phyloP scores from a whole-genome alignment of 2,797 vertebrate species.

The Cossypha caffra region DNA sequence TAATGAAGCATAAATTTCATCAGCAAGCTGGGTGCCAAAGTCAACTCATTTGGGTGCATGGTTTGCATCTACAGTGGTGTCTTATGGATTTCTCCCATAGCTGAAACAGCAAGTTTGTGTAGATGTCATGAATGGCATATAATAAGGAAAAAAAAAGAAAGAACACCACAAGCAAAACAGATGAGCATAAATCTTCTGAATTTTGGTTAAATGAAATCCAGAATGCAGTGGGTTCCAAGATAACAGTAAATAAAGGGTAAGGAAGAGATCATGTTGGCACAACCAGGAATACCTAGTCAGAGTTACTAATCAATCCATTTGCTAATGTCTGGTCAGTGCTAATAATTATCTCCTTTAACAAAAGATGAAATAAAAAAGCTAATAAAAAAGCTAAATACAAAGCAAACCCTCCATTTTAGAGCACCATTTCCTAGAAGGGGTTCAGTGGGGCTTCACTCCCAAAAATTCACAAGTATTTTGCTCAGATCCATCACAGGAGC shows the following conservation, averaged over 20 bases:
- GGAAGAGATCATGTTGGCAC: background rate
- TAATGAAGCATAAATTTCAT: slow-evolving; percentile 69
- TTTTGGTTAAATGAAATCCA: background rate
- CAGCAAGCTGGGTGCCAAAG: slow-evolving; percentile 59
- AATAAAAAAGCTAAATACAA: background rate
- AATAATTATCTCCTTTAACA: background rate
- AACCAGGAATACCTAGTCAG: background rate
- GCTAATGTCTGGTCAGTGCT: background rate
- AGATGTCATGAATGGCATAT: background rate
- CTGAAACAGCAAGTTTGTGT: slow-evolving; percentile 10
- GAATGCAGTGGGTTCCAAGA: background rate
- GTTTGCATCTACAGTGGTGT: slow-evolving; percentile 40
- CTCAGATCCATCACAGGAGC: background rate
- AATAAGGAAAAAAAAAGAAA: background rate
- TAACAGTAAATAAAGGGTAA: background rate
- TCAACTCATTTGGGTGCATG: slow-evolving; percentile 54
- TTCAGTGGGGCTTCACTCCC: background rate
- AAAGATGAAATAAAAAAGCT: background rate
- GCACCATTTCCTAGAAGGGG: background rate
- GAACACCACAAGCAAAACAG: background rate
- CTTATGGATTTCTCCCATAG: slow-evolving; percentile 19
- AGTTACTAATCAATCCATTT: background rate
- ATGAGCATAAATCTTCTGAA: background rate
- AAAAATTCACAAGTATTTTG: background rate
- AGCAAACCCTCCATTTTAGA: background rate